Percentiles rank a stretch among this genome's conserved stretches.
phyloP scores from a whole-genome alignment of 2,888 invertebrate species.

The Emmelina monodactyla region DNA sequence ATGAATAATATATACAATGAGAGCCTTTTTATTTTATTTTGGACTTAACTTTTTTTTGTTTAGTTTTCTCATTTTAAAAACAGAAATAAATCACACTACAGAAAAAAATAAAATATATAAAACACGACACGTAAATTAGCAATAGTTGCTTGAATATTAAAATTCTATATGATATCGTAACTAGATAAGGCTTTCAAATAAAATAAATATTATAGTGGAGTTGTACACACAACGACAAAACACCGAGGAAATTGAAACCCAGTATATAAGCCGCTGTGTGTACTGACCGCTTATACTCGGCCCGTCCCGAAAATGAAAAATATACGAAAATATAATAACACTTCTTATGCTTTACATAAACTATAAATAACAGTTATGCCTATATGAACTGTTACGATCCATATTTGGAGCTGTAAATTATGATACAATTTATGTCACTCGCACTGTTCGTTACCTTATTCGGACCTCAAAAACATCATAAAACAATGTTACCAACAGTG shows the following conservation, averaged over 20 bases:
- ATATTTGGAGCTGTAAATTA: slow-evolving; percentile 44
- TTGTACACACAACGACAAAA: slow-evolving; percentile 20
- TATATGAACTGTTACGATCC: slow-evolving; percentile 51
- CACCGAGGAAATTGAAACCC: slow-evolving; percentile 5
- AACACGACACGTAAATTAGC: slow-evolving; percentile 56
- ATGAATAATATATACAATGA: slow-evolving; percentile 47
- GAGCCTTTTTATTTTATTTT: slow-evolving; percentile 31
- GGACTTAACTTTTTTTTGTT: slow-evolving; percentile 24
- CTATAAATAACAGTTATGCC: slow-evolving; percentile 59
- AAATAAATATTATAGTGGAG: slow-evolving; percentile 37
- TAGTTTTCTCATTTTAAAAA: slow-evolving; percentile 52
- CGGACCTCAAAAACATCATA: slow-evolving; percentile 3
- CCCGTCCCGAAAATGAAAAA: slow-evolving; percentile 31
- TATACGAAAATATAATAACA: slow-evolving; percentile 57
- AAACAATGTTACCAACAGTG: slow-evolving; percentile 13
- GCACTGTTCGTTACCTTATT: slow-evolving; percentile 18
- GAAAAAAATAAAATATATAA: slow-evolving; percentile 50
- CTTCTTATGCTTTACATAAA: slow-evolving; percentile 60
- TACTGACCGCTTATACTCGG: not conserved
- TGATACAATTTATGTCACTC: slow-evolving; percentile 33
- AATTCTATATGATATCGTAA: slow-evolving; percentile 41
- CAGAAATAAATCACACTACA: slow-evolving; percentile 60
- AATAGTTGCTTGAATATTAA: slow-evolving; percentile 42
- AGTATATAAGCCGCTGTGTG: slow-evolving; percentile 16
- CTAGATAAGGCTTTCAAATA: slow-evolving; percentile 46